These are phyloP conservation scores for Ceratothoa steindachneri DNA, from an alignment of 2,888 invertebrate genomes.

Conservation along the genomic window DNA sequence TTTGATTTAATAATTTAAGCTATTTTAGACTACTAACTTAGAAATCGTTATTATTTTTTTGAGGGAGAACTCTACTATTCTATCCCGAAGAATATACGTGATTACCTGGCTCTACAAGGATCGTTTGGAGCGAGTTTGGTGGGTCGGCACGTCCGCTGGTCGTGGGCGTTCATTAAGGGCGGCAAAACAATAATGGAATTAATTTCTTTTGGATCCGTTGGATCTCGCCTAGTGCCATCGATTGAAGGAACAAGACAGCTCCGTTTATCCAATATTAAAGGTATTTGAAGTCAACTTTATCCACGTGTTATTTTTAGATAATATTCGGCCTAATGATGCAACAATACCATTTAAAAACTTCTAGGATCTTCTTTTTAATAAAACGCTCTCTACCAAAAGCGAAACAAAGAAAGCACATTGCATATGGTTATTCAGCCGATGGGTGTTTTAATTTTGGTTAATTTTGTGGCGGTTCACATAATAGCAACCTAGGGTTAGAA, in stretches of 20 bases:
- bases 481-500: no score
- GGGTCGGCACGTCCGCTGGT: not conserved
- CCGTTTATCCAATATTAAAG: not conserved
- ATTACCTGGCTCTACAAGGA: not conserved
- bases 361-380: no score
- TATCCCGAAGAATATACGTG: not conserved
- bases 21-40: not conserved
- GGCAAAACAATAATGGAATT: not conserved
- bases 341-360: no score
- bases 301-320: not conserved
- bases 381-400: no score
- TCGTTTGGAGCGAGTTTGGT: not conserved
- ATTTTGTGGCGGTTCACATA: no score
- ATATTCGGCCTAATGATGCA: not conserved
- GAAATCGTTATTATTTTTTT: not conserved
- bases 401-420: no score
- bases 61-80: not conserved
- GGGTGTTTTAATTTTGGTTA: no score
- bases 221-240: not conserved
- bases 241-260: not conserved
- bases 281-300: not conserved
- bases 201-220: not conserved
- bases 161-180: not conserved
- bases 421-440: no score
- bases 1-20: no score